A percentile compares a stretch with the other conserved stretches of the same genome.
These are phyloP conservation scores for Oxyruncus cristatus DNA, from an alignment of 2,113 vertebrate species.

Conservation along the genomic window DNA sequence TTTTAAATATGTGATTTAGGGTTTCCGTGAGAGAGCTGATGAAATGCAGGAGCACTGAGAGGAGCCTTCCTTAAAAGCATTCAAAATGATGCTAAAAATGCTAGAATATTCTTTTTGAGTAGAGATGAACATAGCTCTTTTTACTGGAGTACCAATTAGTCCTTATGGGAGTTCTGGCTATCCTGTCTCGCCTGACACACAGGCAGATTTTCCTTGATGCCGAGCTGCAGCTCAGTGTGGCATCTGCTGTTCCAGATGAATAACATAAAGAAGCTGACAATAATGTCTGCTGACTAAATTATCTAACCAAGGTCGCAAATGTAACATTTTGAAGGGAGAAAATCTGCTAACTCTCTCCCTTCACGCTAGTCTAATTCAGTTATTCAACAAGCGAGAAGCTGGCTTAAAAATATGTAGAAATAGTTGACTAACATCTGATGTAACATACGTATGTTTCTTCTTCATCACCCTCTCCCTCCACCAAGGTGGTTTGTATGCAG, in stretches of 20 bases:
- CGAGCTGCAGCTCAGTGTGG: background rate
- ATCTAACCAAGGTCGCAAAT: background rate
- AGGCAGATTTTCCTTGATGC: background rate
- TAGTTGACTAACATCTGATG: background rate
- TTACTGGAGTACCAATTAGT: background rate
- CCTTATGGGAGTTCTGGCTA: background rate
- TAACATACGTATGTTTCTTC: background rate
- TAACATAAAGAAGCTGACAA: background rate
- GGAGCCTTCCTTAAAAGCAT: background rate
- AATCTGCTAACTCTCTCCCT: background rate
- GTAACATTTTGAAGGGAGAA: background rate
- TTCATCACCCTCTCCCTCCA: background rate
- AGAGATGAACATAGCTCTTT: background rate
- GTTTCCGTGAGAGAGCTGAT: slow-evolving; percentile 35
- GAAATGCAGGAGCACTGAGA: background rate
- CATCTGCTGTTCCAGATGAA: background rate
- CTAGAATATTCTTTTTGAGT: background rate
- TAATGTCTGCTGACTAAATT: background rate
- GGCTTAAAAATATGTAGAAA: background rate
- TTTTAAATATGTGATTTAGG: slow-evolving; percentile 67
- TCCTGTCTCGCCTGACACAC: background rate
- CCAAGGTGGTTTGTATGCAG: background rate
- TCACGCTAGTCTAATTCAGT: background rate
- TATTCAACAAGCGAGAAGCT: background rate
- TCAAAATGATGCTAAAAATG: background rate